Evolutionary conservation across 2,113 vertebrate species (phyloP), one percentile per base, ranked within the genome.

Genomic region (Microtus montanus): DNA sequence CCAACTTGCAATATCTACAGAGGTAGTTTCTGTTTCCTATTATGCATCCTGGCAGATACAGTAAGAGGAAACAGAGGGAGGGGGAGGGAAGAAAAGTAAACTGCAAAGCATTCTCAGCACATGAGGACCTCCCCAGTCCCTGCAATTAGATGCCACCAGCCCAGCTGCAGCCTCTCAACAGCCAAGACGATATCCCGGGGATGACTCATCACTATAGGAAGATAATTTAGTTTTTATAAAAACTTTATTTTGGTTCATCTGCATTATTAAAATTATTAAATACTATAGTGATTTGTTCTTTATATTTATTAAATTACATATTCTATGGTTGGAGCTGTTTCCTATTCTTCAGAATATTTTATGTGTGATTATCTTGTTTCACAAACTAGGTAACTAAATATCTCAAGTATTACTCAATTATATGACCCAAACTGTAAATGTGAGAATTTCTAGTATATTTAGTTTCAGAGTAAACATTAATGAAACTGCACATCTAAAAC

Each of bases 21-120:
- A 38, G 22, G 38, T n/a, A 82, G 86, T 92, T 93, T 95, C 94
- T 93, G 41, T 94, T 95, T 95, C 78, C 83, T 75, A 22, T 30
- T 52, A 4, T 30, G 61, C 49, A 58, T 47, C 52, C n/a, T 89
- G 70, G 77, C 52, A 52, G 11, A 79, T 52, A 54, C 14, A 61
- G 41, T 58, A 85, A 88, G 44, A 79, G 5, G 66, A 79, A 91
- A 54, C 3, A 26, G 52, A 4, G n/a, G 1, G 10, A 12, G 17
- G 20, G 2, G 15, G 11, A 3, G 26, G 44, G 38, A 5, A 64
- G 14, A 66, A 58, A 41, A 44, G 4, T 52, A n/a, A 75, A 26
- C 20, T 47, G n/a, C 35, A 19, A 71, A 64, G 63, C 80, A 80
- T 11, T 78, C 54, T 35, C 7, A 41, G 28, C 15, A n/a, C 1